Evolutionary conservation across 2,113 vertebrate genomes (phyloP).

Genomic region (Neolamprologus sp.): DNA sequence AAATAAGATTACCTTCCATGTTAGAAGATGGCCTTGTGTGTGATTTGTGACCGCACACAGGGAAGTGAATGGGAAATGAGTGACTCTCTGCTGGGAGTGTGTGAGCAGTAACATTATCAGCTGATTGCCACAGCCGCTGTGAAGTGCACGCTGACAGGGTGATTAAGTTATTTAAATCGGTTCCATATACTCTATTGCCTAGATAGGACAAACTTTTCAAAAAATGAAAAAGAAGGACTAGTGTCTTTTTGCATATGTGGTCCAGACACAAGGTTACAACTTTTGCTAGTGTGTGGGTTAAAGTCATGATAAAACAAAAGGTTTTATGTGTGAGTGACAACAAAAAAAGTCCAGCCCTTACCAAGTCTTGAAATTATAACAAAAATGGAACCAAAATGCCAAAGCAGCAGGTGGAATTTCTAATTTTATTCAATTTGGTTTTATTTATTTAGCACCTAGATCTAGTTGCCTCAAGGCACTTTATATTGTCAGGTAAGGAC

Average conservation of each 20-base stretch:
- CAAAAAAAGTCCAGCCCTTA: neutral
- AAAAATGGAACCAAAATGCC: neutral
- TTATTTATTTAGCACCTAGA: neutral
- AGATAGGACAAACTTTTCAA: neutral
- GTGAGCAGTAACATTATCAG: neutral
- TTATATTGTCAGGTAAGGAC: neutral
- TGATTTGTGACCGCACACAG: neutral
- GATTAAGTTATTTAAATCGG: neutral
- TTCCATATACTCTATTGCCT: neutral
- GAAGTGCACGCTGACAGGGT: neutral
- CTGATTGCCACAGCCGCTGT: neutral
- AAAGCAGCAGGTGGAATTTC: neutral
- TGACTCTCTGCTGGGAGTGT: neutral
- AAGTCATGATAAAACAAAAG: neutral
- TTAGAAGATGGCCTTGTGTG: neutral
- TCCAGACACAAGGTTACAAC: neutral
- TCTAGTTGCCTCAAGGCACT: neutral
- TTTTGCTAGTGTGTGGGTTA: neutral
- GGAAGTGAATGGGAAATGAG: neutral
- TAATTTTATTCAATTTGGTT: neutral
- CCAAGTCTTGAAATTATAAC: neutral
- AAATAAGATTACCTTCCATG: neutral
- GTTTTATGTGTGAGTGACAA: neutral
- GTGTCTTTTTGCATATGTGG: neutral
- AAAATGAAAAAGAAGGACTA: neutral